These are phyloP conservation scores for Ennomos fuscantarius DNA, from an alignment of 2,888 invertebrate species.

Conservation along the genomic window DNA sequence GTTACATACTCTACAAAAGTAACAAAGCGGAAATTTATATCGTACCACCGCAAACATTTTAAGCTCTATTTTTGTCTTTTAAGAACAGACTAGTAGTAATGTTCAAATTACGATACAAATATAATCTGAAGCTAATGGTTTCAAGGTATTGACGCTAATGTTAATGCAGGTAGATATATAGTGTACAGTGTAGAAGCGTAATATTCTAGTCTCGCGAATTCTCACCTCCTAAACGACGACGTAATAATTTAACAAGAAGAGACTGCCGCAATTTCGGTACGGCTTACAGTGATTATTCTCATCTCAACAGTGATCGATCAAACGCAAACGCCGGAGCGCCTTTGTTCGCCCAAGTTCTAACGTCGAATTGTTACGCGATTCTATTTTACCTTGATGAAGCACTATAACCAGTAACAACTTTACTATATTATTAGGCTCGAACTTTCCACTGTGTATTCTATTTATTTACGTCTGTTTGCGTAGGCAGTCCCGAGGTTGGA, in stretches of 20 bases:
- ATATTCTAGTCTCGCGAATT: too few species aligned
- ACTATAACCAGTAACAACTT: conserved; percentile 55
- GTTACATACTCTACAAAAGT: too few species aligned
- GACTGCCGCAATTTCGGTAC: conserved; percentile 8
- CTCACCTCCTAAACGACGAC: too few species aligned
- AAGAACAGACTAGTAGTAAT: too few species aligned
- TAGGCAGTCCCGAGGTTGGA: conserved; percentile 3
- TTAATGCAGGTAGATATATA: too few species aligned
- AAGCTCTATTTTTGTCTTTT: too few species aligned
- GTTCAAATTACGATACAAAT: too few species aligned
- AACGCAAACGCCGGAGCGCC: conserved; percentile 41
- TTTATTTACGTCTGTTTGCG: not conserved
- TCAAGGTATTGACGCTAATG: too few species aligned
- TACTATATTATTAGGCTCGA: conserved; percentile 19
- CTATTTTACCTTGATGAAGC: conserved; percentile 60
- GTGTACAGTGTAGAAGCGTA: too few species aligned
- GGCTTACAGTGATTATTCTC: conserved; percentile 15
- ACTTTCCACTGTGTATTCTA: conserved; percentile 10
- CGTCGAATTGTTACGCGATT: conserved; percentile 47
- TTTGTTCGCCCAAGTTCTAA: conserved; percentile 56
- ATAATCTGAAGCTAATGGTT: too few species aligned
- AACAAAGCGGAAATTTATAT: too few species aligned
- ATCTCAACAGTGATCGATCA: conserved; percentile 21
- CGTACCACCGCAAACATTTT: too few species aligned
- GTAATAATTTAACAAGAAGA: conserved; percentile 21